These are phyloP conservation scores for Idaea aversata DNA, from an alignment of 2,888 invertebrate genomes.

Conservation along the genomic window DNA sequence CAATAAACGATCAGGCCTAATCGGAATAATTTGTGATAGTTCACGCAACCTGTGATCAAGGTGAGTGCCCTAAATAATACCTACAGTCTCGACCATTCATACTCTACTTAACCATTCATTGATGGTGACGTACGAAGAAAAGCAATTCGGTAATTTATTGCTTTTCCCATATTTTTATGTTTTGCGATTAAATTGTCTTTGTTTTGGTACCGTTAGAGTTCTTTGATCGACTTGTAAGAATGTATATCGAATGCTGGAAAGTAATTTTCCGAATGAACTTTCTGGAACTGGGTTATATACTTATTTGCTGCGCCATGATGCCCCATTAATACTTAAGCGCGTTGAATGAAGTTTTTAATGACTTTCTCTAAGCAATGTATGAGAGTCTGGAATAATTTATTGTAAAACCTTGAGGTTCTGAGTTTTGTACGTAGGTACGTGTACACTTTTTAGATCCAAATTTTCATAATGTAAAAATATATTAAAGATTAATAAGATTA, in stretches of 20 bases:
- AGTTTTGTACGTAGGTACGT: neutral
- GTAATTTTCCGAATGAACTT: slow-evolving; percentile 40
- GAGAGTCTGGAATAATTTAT: neutral
- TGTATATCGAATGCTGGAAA: slow-evolving; percentile 38
- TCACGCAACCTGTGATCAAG: slow-evolving; percentile 27
- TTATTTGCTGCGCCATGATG: slow-evolving; percentile 42
- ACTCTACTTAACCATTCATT: slow-evolving; percentile 36
- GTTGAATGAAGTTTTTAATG: slow-evolving; percentile 10
- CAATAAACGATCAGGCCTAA: slow-evolving; percentile 52
- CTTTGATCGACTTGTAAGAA: slow-evolving; percentile 14
- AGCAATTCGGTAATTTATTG: slow-evolving; percentile 38
- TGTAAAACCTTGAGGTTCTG: neutral
- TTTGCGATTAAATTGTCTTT: slow-evolving; percentile 28
- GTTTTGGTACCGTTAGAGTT: slow-evolving; percentile 17
- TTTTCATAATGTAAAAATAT: neutral
- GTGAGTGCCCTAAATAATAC: slow-evolving; percentile 48
- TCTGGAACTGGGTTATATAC: slow-evolving; percentile 66
- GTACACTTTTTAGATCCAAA: neutral
- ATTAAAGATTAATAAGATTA: neutral
- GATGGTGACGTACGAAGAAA: slow-evolving; percentile 56
- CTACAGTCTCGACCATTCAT: slow-evolving; percentile 39
- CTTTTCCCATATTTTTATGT: slow-evolving; percentile 37
- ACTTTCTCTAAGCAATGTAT: neutral
- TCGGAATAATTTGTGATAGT: slow-evolving; percentile 33
- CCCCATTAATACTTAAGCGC: slow-evolving; percentile 24